Base-by-base conservation (phyloP, 2,888 invertebrate genomes). In the Anarsia innoxiella region DNA sequence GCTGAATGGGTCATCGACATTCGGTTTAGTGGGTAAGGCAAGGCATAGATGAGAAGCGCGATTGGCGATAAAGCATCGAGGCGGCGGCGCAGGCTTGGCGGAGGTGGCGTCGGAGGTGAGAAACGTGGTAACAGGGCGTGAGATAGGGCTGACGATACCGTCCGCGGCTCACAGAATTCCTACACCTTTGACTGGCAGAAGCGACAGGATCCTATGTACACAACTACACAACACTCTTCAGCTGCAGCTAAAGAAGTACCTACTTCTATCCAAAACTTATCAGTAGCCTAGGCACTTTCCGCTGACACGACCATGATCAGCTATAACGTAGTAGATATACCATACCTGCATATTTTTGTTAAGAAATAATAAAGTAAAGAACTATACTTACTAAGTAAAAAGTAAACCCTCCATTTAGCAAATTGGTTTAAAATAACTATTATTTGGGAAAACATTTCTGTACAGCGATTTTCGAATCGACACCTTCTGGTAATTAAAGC, bases 111-210 rank as follows among this genome's bases (percentile, higher is more conserved):
- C 66, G 53, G 78, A 79, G 82, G 82, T 82, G 83, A 82, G 76
- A 77, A 80, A 74, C 80, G 79, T 77, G 79, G 77, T 59, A 67
- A 66, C 71, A 58, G 71, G 70, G 70, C 79, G 77, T 79, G 78
- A 82, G 79, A 82, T 79, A 66, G 70, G 54, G 50, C 60, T 52
- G 53, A 46, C 49, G 78, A 79, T 80, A 79, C 51, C 59, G 63
- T 56, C 64, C 50, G 51, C 41, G 13, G 23, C 36, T 27, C 32
- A 32, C 12, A 40, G 36, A 32, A 31, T 39, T 35, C 35, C 35
- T 33, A 26, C 33, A 39, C 34, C 39, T 31, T 36, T 31, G 27
- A 34, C 31, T 29, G 33, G 16, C 31, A 39, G 39, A 36, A 27
- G 30, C 36, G 27, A 27, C 39, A 31, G 23, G 12, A 11, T 3